Evolutionary conservation across 2,888 invertebrate genomes (phyloP).

Genomic region (Drosophila longiperda): DNA sequence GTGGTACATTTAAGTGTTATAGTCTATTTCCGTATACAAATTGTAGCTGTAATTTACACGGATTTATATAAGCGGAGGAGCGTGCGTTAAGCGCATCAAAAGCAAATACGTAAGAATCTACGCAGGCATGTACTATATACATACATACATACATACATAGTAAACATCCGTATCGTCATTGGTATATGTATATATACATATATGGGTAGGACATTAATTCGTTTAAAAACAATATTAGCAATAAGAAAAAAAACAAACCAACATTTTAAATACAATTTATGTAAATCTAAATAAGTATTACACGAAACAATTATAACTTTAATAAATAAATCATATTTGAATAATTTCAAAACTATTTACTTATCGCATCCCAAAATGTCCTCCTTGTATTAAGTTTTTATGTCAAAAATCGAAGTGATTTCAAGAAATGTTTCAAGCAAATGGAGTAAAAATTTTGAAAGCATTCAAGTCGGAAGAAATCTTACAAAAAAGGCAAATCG

Average conservation of each 20-base stretch:
- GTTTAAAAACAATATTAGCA: slow-evolving; percentile 55
- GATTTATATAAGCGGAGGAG: slow-evolving; percentile 57
- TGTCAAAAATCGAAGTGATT: not conserved
- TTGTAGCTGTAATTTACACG: slow-evolving; percentile 63
- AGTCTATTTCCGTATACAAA: slow-evolving; percentile 72
- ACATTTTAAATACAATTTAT: slow-evolving; percentile 68
- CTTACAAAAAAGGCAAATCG: not conserved
- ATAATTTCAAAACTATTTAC: slow-evolving; percentile 29
- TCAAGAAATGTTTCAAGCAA: not conserved
- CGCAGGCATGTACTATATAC: slow-evolving; percentile 57
- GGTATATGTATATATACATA: slow-evolving; percentile 34
- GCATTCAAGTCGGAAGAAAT: not conserved
- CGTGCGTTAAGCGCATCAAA: slow-evolving; percentile 40
- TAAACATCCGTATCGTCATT: slow-evolving; percentile 23
- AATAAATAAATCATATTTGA: slow-evolving; percentile 69
- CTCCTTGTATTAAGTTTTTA: not conserved
- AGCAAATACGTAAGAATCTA: slow-evolving; percentile 70
- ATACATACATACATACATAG: slow-evolving; percentile 27
- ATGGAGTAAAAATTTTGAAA: not conserved
- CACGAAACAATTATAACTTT: slow-evolving; percentile 64
- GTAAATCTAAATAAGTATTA: slow-evolving; percentile 68
- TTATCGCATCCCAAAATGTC: not conserved
- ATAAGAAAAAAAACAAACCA: slow-evolving; percentile 38
- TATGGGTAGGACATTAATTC: slow-evolving; percentile 48
- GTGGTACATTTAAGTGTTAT: slow-evolving; percentile 72